Evolutionary conservation across 2,113 vertebrate species (phyloP).

Genomic region (Chionomys nivalis): DNA sequence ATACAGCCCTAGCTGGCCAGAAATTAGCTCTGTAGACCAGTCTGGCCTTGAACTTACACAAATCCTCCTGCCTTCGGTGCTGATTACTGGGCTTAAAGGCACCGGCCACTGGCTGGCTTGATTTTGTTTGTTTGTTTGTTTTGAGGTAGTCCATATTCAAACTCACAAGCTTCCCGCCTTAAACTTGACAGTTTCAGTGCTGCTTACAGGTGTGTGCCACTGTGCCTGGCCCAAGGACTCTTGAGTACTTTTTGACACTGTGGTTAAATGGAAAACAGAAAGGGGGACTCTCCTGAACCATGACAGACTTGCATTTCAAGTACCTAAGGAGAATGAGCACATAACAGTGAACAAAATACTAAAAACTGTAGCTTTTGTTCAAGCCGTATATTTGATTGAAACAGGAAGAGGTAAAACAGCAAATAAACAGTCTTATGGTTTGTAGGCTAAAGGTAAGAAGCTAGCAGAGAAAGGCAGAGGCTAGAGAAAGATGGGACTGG

Average conservation of each 20-base stretch:
- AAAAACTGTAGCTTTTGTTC: background rate
- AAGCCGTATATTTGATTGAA: background rate
- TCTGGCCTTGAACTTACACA: background rate
- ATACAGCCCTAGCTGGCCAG: background rate
- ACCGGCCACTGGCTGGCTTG: background rate
- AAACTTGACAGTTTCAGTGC: background rate
- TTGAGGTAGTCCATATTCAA: background rate
- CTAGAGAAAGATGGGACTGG: background rate
- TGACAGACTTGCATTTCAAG: background rate
- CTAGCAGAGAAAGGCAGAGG: background rate
- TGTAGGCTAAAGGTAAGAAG: background rate
- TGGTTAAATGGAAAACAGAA: constrained; percentile 16
- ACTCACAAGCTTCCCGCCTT: background rate
- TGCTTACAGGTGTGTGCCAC: background rate
- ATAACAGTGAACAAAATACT: background rate
- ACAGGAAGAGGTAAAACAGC: background rate
- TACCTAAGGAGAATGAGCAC: constrained; percentile 8
- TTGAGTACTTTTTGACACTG: background rate
- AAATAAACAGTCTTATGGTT: background rate
- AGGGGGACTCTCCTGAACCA: background rate
- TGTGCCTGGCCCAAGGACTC: background rate
- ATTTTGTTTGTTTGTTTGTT: background rate
- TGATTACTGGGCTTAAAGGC: background rate
- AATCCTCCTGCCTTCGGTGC: background rate
- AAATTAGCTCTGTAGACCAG: background rate